Conservation (phyloP, 2,797 vertebrate genomes). For the Telmatherina bonti region DNA sequence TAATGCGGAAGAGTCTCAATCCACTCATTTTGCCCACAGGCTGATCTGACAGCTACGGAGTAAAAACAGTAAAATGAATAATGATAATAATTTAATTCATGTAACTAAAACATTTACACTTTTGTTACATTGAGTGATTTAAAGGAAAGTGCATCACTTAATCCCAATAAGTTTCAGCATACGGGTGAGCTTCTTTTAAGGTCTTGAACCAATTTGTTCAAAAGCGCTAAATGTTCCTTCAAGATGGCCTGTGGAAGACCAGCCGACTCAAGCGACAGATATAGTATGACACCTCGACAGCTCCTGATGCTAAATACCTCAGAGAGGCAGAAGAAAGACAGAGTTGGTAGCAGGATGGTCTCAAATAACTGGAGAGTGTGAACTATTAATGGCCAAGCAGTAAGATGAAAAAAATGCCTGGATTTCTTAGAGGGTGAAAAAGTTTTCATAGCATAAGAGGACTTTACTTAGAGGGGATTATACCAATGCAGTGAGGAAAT, state of each 20-base stretch:
- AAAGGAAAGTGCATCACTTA: not conserved
- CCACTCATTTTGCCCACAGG: no score
- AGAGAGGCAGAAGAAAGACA: slow-evolving; percentile 14
- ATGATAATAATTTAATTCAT: not conserved
- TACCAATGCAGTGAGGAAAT: not conserved
- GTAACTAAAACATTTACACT: not conserved
- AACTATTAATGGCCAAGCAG: not conserved
- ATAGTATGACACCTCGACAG: slow-evolving; percentile 32
- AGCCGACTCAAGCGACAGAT: slow-evolving; percentile 37
- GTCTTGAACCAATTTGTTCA: slow-evolving; percentile 14
- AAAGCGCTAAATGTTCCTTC: slow-evolving; percentile 14
- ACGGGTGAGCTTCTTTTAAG: slow-evolving; percentile 1
- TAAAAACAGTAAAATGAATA: not conserved
- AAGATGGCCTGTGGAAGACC: slow-evolving; percentile 27
- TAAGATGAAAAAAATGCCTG: no score
- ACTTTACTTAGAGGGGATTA: slow-evolving; percentile 3
- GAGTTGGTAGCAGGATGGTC: not conserved
- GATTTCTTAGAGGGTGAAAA: not conserved
- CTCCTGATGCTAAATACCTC: slow-evolving; percentile 21
- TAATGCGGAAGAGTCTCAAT: no score
- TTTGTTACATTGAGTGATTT: not conserved
- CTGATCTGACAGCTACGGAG: no score
- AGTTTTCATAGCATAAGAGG: not conserved
- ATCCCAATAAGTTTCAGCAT: slow-evolving; percentile 3
- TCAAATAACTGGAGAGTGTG: slow-evolving; percentile 6